These are phyloP conservation scores for Dolichopus griseipennis DNA, from an alignment of 2,888 invertebrate genomes.

Conservation along the genomic window DNA sequence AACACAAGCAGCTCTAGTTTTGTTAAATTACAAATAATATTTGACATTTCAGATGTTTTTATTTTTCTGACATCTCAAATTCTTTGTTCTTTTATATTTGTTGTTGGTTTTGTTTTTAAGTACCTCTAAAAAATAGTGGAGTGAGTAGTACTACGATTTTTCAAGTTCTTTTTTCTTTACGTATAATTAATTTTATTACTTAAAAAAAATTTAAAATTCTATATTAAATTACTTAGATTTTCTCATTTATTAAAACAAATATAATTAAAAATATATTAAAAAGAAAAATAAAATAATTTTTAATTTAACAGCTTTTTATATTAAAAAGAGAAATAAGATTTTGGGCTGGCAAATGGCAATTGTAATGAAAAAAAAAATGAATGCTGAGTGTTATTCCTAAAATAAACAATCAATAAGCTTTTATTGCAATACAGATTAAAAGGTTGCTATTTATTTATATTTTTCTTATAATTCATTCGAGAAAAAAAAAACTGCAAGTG, in stretches of 20 bases:
- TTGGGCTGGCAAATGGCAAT: neutral
- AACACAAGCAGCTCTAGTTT: too few species aligned
- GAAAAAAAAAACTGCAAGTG: too few species aligned
- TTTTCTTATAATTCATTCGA: too few species aligned
- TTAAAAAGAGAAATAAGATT: neutral
- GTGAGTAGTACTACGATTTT: neutral
- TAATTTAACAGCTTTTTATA: neutral
- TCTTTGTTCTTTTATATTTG: neutral
- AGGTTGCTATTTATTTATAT: too few species aligned
- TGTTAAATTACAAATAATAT: too few species aligned
- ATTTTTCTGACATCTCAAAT: neutral
- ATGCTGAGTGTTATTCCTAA: neutral
- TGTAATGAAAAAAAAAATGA: neutral
- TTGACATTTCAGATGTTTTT: too few species aligned
- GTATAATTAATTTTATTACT: neutral
- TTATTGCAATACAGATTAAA: neutral
- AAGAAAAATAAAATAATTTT: neutral
- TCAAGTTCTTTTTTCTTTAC: neutral
- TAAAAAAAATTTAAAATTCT: neutral
- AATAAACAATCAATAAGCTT: conserved; percentile 6
- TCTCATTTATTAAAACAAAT: neutral
- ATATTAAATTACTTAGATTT: neutral
- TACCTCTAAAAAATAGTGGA: neutral
- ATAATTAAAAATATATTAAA: neutral
- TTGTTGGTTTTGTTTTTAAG: neutral